Evolutionary conservation across 35 echinoderm and acorn worm species (phyloP).

Genomic region (Apostichopus japonicus): DNA sequence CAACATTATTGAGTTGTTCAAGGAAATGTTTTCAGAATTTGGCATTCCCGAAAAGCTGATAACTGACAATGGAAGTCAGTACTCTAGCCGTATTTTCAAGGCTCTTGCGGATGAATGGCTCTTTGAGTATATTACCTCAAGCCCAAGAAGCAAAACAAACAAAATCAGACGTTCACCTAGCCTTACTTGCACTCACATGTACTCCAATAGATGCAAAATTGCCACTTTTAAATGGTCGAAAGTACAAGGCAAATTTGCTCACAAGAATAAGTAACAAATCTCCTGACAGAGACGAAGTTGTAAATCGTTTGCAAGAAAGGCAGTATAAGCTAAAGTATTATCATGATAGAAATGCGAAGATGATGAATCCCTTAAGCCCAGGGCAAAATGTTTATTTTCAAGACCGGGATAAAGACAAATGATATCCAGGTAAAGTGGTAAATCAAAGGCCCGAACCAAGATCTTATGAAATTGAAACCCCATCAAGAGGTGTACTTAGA

Average conservation of each 20-base stretch:
- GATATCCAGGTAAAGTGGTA: too few species aligned
- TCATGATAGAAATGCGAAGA: too few species aligned
- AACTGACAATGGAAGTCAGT: conserved; percentile 75
- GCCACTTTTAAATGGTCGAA: conserved; percentile 49
- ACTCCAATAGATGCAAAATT: conserved; percentile 69
- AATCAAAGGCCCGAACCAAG: background rate
- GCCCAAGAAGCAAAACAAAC: conserved; percentile 22
- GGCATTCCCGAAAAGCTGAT: conserved; percentile 71
- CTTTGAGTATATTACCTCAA: conserved; percentile 69
- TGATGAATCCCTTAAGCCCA: too few species aligned
- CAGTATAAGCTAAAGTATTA: too few species aligned
- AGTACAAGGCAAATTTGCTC: conserved; percentile 39
- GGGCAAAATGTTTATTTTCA: too few species aligned
- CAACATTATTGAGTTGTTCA: conserved; percentile 53
- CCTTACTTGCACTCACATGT: conserved; percentile 38
- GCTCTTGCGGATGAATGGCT: conserved; percentile 43
- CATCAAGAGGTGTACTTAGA: too few species aligned
- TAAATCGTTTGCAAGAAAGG: background rate
- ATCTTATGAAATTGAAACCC: too few species aligned
- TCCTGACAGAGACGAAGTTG: too few species aligned
- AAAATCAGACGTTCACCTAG: conserved; percentile 9
- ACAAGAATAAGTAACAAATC: conserved; percentile 44
- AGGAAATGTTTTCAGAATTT: conserved; percentile 82
- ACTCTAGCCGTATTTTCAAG: conserved; percentile 29
- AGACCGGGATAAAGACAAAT: too few species aligned